Evolutionary conservation across 2,113 vertebrate genomes (phyloP), one percentile per base, ranked within the genome.

Genomic region (Phaethornis superciliosus): DNA sequence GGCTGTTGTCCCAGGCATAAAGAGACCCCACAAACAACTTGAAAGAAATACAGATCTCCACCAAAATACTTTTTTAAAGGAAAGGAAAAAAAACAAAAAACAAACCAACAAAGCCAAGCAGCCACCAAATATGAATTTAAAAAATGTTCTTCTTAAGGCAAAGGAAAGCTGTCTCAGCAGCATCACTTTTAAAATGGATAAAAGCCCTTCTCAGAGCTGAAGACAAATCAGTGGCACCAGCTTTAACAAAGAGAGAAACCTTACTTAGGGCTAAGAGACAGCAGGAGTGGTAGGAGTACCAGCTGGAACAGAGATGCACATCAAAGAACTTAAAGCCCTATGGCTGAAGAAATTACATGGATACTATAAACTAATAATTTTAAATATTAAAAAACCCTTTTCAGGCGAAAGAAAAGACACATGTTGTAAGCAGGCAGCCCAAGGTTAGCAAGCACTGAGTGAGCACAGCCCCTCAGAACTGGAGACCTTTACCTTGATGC

Each of bases 311-410:
- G 96, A 96, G 96, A 97, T 95, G 95, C 89, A 98, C 93, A 96
- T 97, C 97, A 98, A 97, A 97, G 95, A 83, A 96, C 97, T 95
- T 95, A 93, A 97, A 98, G 95, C 96, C 96, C 96, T 98, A 94
- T 96, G 94, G 97, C 96, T 97, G 94, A 95, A 97, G 94, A 97
- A 97, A 98, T 97, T 97, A 97, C 95, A 97, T 82, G 87, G 95
- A 92, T 97, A 93, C 94, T 37, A 93, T 97, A 98, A 97, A 97
- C 94, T 96, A 98, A 98, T 97, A 97, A 94, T 97, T 97, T 98
- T 97, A 98, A 98, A 98, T 97, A 98, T 97, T 97, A 97, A 98
- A 98, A 97, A 93, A 77, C 69, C 97, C 96, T 97, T 97, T 95
- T 95, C 91, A 96, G 93, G 92, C 85, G 94, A 91, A 95, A 97